phyloP scores from a whole-genome alignment of 2,888 invertebrate species.

The Bellardia bayeri region DNA sequence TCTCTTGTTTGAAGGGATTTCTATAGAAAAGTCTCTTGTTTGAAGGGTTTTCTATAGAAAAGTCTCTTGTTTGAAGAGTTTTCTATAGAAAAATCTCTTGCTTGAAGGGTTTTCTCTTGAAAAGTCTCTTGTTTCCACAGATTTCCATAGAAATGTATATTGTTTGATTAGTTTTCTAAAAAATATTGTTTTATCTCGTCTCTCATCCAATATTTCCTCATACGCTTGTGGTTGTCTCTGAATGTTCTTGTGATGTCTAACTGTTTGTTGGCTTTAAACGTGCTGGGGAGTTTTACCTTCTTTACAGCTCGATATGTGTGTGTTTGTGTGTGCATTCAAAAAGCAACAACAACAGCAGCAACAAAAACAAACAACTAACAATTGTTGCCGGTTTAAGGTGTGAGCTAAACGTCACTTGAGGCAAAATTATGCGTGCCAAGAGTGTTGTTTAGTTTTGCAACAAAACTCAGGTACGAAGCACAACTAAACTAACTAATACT shows the following conservation, averaged over 20 bases:
- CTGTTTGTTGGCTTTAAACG: not conserved
- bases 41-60: not conserved
- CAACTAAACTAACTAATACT: too few relatives aligned
- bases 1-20: not conserved
- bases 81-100: not conserved
- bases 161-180: not conserved
- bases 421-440: slow-evolving; percentile 68
- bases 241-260: not conserved
- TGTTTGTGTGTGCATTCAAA: not conserved
- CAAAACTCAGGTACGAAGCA: slow-evolving; percentile 24
- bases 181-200: not conserved
- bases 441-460: slow-evolving; percentile 61
- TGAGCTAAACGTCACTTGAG: slow-evolving; percentile 66
- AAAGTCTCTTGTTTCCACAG: not conserved
- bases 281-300: not conserved
- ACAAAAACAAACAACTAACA: slow-evolving; percentile 36
- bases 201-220: not conserved
- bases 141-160: not conserved
- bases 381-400: slow-evolving; percentile 53
- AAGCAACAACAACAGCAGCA: slow-evolving; percentile 1
- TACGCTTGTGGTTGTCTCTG: not conserved
- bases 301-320: not conserved
- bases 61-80: not conserved
- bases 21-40: not conserved
- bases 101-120: not conserved